Conservation (phyloP, 2,113 vertebrate species). For the Alaudala cheleensis region DNA sequence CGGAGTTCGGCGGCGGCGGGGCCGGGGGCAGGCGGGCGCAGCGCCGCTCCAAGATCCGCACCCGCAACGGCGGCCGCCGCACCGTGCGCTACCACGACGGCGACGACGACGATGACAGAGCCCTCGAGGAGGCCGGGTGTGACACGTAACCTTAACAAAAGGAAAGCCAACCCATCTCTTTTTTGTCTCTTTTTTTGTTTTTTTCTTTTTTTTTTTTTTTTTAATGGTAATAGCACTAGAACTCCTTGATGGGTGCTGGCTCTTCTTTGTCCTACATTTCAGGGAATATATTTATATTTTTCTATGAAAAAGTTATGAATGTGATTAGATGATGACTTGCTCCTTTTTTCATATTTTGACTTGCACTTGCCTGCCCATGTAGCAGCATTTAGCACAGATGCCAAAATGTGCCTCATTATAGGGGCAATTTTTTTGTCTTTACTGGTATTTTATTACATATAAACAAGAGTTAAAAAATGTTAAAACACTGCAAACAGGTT, state of each 20-base stretch:
- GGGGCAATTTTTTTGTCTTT: slow-evolving; percentile 73
- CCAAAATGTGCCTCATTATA: slow-evolving; percentile 76
- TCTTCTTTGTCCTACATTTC: slow-evolving; percentile 74
- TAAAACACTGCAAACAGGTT: slow-evolving; percentile 60
- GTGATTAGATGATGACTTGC: slow-evolving; percentile 65
- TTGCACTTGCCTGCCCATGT: slow-evolving; percentile 73
- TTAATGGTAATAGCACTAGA: slow-evolving; percentile 47
- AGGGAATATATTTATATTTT: slow-evolving; percentile 84
- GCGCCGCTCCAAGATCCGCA: slow-evolving; percentile 63
- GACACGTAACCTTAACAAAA: slow-evolving; percentile 46
- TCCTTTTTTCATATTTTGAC: slow-evolving; percentile 72
- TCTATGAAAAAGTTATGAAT: slow-evolving; percentile 80
- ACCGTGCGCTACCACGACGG: slow-evolving; percentile 44
- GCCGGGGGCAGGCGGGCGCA: not conserved
- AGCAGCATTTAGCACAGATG: slow-evolving; percentile 77
- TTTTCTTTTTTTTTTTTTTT: not conserved
- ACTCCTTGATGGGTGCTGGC: slow-evolving; percentile 61
- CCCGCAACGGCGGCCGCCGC: slow-evolving; percentile 59
- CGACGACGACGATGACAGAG: slow-evolving; percentile 20
- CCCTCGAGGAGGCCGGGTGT: slow-evolving; percentile 4
- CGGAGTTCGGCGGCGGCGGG: slow-evolving; percentile 3
- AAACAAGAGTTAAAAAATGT: slow-evolving; percentile 34
- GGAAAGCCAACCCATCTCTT: slow-evolving; percentile 24
- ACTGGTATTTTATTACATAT: slow-evolving; percentile 72
- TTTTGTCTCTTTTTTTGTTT: not conserved